Evolutionary conservation across 1,140 invertebrate species (phyloP), one percentile per base, ranked within the genome.

Genomic region (Anoplophora glabripennis): DNA sequence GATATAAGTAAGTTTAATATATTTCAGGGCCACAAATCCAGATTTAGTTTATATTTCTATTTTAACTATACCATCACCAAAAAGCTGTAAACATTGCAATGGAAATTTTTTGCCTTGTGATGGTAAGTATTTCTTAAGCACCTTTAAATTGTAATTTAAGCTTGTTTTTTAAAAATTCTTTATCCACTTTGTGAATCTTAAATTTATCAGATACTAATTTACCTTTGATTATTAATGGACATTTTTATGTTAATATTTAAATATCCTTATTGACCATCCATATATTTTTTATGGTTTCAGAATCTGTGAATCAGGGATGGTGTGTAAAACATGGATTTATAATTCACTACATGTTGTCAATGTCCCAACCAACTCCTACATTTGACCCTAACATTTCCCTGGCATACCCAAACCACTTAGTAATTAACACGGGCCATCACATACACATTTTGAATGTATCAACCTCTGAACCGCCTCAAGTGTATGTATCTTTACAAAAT

Each of bases 371-470:
- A 18, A 55, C 62, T 7, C 73, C 72, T 4, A 49, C 36, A 12
- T 74, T 75, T 42, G 65, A 75, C 49, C 72, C 75, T 14, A 59
- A 70, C 40, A 63, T 73, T 40, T 74, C 70, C 21, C 53, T 76
- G 34, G 71, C 73, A 9, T 76, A 64, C 59, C 73, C 75, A 5
- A 68, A 76, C 51, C 67, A 76, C 60, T 59, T 76, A 52, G 70
- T 76, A n/a, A 69, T 76, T 45, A 76, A 76, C 61, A 76, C 75
- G 10, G 75, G 73, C 44, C 72, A 73, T 58, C 71, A 74, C 58
- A 72, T 76, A 17, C 72, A 76, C 45, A 74, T 75, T 54, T 58
- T 76, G 38, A 75, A 73, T 52, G 56, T 73, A 14, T 58, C 52
- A 15, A 70, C 65, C 18, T 45, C 51, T 37, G 59, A 68, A 57